Conservation (phyloP, 23 tunicate genomes). For the Oikopleura dioica region DNA sequence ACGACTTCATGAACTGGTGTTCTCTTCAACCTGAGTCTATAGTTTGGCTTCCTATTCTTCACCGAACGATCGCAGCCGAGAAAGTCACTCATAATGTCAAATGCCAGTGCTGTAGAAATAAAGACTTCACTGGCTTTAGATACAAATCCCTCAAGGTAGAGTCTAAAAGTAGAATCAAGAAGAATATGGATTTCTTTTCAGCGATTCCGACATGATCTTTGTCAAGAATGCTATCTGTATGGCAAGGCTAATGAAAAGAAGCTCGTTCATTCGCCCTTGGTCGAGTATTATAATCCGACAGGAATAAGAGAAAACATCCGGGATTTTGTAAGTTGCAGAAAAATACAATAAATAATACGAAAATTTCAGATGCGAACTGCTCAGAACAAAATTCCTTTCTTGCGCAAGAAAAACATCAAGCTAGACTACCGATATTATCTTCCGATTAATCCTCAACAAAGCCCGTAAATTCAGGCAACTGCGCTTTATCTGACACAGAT, state of each 20-base stretch:
- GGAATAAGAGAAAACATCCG: no score
- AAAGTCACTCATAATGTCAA: constrained; percentile 30
- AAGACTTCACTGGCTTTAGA: constrained; percentile 43
- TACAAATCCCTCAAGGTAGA: neutral
- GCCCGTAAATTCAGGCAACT: no score
- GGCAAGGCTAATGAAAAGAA: constrained; percentile 36
- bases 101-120: constrained; percentile 43
- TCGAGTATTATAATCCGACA: constrained; percentile 60
- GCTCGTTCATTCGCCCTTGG: constrained; percentile 46
- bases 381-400: no score
- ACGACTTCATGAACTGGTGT: constrained; percentile 55
- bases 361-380: no score
- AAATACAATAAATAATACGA: no score
- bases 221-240: constrained; percentile 70
- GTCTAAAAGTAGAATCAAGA: neutral
- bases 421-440: no score
- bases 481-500: no score
- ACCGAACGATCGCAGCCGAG: constrained; percentile 39
- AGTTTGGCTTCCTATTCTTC: constrained; percentile 57
- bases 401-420: no score
- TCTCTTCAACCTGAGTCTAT: constrained; percentile 37
- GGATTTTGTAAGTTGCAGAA: no score
- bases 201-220: constrained; percentile 30
- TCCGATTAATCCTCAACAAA: no score
- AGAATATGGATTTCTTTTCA: neutral